A percentile compares a stretch with the other conserved stretches of the same genome.
phyloP scores from a whole-genome alignment of 2,797 vertebrate species.

The Pelobates cultripes region DNA sequence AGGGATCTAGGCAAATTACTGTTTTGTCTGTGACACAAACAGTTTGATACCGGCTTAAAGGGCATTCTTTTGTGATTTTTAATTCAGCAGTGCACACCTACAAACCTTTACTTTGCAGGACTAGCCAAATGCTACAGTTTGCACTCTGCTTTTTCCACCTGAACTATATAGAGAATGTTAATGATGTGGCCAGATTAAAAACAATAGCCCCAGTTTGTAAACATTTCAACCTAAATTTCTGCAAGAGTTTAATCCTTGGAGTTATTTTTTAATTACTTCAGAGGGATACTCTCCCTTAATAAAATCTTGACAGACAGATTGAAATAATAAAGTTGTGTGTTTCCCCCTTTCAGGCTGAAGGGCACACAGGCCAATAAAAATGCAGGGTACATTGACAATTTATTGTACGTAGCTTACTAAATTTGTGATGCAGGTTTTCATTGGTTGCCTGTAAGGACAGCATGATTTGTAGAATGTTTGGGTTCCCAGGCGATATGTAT shows the following conservation, averaged over 20 bases:
- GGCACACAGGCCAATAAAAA: neutral
- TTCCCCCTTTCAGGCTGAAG: neutral
- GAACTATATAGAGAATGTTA: too few relatives aligned
- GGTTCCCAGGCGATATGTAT: too few relatives aligned
- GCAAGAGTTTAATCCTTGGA: neutral
- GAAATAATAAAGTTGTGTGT: neutral
- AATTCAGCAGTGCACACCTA: conserved; percentile 9
- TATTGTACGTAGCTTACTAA: neutral
- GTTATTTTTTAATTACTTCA: neutral
- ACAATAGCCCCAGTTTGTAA: neutral
- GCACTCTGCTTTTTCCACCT: too few relatives aligned
- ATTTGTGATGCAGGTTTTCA: neutral
- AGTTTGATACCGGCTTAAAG: conserved; percentile 58
- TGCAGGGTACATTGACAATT: neutral
- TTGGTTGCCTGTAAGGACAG: neutral
- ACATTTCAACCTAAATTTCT: too few relatives aligned
- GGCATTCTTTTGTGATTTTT: conserved; percentile 46
- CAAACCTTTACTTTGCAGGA: neutral
- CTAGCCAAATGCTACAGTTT: too few relatives aligned
- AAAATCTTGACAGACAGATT: neutral
- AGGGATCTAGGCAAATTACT: conserved; percentile 63
- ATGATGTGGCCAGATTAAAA: too few relatives aligned
- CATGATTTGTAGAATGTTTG: too few relatives aligned
- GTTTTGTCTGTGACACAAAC: conserved; percentile 64
- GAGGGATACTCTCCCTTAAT: neutral